A percentile compares a stretch with the other conserved stretches of the same genome.
These are phyloP conservation scores for Poeciliopsis turneri DNA, from an alignment of 2,797 vertebrate genomes.

Conservation along the genomic window DNA sequence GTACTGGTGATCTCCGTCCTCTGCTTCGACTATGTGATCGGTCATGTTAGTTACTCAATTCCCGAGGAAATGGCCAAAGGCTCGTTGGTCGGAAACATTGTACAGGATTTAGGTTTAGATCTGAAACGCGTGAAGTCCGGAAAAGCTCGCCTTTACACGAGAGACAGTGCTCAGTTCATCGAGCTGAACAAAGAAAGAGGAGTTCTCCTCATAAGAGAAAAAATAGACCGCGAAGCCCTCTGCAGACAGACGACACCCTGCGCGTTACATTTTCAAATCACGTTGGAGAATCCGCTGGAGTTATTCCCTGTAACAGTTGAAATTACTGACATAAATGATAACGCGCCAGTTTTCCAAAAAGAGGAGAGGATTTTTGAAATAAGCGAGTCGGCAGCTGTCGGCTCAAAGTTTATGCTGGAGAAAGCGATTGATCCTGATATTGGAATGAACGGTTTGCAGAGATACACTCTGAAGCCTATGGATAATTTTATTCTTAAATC, in stretches of 20 bases:
- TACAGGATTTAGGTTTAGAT: slow-evolving; percentile 67
- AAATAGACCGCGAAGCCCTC: slow-evolving; percentile 63
- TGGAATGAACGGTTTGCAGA: slow-evolving; percentile 64
- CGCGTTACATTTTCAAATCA: slow-evolving; percentile 68
- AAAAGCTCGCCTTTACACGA: slow-evolving; percentile 59
- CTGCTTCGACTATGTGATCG: slow-evolving; percentile 24
- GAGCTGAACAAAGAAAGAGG: slow-evolving; percentile 69
- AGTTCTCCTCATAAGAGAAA: slow-evolving; percentile 59
- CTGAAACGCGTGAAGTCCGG: slow-evolving; percentile 41
- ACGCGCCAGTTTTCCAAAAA: slow-evolving; percentile 59
- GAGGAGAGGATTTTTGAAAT: slow-evolving; percentile 64
- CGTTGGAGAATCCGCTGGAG: slow-evolving; percentile 73
- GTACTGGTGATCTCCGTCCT: slow-evolving; percentile 48
- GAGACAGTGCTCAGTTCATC: slow-evolving; percentile 48
- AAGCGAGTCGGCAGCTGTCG: slow-evolving; percentile 57
- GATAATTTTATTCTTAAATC: slow-evolving; percentile 68
- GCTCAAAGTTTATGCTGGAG: slow-evolving; percentile 67
- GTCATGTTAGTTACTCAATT: slow-evolving; percentile 66
- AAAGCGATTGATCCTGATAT: slow-evolving; percentile 68
- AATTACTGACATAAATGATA: slow-evolving; percentile 75
- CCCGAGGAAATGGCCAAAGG: slow-evolving; percentile 68
- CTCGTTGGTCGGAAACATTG: slow-evolving; percentile 63
- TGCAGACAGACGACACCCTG: slow-evolving; percentile 64
- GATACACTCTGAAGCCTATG: slow-evolving; percentile 58
- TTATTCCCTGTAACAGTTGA: slow-evolving; percentile 67